Evolutionary conservation across 2,888 invertebrate species (phyloP), one percentile per base, ranked within the genome.

Genomic region (Odontocolon sp.): DNA sequence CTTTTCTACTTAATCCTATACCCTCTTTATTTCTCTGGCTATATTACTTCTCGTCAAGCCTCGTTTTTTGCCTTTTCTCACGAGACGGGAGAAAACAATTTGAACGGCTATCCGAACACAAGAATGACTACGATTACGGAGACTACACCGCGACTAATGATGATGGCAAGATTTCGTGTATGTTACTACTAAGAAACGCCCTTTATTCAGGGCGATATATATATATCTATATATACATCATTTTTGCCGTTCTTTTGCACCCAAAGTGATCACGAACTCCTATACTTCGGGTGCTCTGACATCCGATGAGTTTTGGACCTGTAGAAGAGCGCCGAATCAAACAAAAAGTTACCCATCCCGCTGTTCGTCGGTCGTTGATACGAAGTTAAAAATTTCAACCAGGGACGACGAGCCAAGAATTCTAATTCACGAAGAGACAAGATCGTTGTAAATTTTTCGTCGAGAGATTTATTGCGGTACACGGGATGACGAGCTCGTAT

Each of bases 111-210:
- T 64, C 16, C 50, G 40, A 21, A 81, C 81, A 79, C 80, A 82
- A 84, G 84, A 86, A 85, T 82, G 82, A 83, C 83, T 81, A 78
- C 84, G 84, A 85, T 86, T 84, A 85, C 81, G 38, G 2, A 38
- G 5, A 21, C 54, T 38, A 26, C 21, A 21, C 79, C 78, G 82
- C 80, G 84, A 82, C 84, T 85, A 85, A 85, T 84, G 85, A 85
- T 84, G 82, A 85, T 84, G 82, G 82, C 79, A 18, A 40, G 50
- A 14, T 59, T 26, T 40, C 47, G 38, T 69, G 40, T 52, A 42
- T 52, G 38, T 2, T 8, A 18, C n/a, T 26, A 47, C 18, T 28
- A 42, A 6, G 11, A 69, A 40, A 28, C 8, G 57, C 16, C 45
- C 33, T 68, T 68, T 28, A 3, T 69, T 63, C 11, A n/a, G 2